phyloP scores from a whole-genome alignment of 2,113 vertebrate genomes.

The Anolis carolinensis region DNA sequence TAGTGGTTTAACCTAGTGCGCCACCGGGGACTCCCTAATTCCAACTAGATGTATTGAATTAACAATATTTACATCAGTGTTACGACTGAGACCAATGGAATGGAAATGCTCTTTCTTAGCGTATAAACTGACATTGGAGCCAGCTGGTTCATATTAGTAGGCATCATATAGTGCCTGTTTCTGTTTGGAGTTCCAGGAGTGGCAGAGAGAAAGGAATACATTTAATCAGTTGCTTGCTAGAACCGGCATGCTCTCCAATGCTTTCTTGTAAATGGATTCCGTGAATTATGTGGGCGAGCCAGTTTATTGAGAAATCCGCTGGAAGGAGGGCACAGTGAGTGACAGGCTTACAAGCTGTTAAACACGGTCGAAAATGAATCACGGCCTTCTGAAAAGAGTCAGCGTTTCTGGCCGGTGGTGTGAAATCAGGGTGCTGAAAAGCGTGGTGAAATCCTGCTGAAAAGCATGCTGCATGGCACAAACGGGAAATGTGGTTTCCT shows the following conservation, averaged over 20 bases:
- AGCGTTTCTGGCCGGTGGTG: background rate
- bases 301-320: constrained; percentile 11
- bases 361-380: background rate
- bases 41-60: no score
- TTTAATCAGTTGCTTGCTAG: background rate
- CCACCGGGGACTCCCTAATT: no score
- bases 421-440: background rate
- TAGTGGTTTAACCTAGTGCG: no score
- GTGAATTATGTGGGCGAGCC: constrained; percentile 13
- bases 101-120: no score
- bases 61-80: background rate
- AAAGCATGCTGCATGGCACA: no score
- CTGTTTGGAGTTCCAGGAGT: no score
- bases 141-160: background rate
- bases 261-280: background rate
- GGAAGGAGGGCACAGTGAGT: background rate
- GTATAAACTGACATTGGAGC: background rate
- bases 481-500: no score
- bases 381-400: background rate
- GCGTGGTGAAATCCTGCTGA: background rate
- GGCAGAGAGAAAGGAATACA: background rate
- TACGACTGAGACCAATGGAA: background rate
- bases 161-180: no score
- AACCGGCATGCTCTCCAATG: background rate
- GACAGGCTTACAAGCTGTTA: background rate